Evolutionary conservation across 2,888 invertebrate genomes (phyloP).

Genomic region (Orthonychiurus folsomi): DNA sequence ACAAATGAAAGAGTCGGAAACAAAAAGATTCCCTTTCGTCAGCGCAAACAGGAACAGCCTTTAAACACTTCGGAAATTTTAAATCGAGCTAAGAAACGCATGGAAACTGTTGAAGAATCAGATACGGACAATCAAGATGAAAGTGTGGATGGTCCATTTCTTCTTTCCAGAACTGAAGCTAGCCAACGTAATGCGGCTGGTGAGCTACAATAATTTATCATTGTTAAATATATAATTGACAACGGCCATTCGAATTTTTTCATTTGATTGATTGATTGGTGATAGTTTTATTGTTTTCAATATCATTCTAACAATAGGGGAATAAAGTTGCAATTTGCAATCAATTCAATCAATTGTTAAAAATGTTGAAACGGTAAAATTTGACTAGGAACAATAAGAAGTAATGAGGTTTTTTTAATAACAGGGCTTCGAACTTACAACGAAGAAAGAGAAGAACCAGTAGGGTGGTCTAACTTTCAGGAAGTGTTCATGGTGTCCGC

Average conservation of each 20-base stretch:
- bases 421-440: too few relatives aligned
- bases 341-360: too few relatives aligned
- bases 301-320: too few relatives aligned
- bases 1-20: constrained; percentile 50
- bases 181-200: neutral
- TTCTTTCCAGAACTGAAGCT: neutral
- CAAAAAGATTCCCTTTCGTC: constrained; percentile 21
- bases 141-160: constrained; percentile 2
- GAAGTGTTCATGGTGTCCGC: constrained; percentile 90
- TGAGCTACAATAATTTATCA: too few relatives aligned
- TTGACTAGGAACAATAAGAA: too few relatives aligned
- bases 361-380: too few relatives aligned
- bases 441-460: constrained; percentile 27
- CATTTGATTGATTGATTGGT: too few relatives aligned
- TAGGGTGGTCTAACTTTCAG: constrained; percentile 67
- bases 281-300: too few relatives aligned
- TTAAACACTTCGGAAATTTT: constrained; percentile 22
- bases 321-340: neutral
- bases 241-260: too few relatives aligned
- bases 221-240: too few relatives aligned
- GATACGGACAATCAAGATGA: constrained; percentile 1
- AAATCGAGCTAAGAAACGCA: constrained; percentile 19
- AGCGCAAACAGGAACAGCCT: constrained; percentile 12
- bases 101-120: neutral
- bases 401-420: too few relatives aligned